Evolutionary conservation across 2,113 vertebrate species (phyloP).

Genomic region (Danio rerio): DNA sequence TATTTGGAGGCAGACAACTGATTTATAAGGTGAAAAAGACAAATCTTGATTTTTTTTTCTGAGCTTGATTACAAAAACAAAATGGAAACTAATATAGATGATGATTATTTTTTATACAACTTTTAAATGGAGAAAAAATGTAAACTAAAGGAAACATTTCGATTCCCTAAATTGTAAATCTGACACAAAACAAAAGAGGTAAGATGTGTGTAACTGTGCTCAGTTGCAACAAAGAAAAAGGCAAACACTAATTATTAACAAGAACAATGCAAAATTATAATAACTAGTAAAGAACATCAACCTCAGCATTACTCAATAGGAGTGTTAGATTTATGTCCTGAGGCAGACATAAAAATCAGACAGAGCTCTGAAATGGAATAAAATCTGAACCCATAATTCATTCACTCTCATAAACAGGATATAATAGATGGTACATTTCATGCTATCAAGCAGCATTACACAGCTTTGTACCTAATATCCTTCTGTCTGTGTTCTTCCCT

Average conservation of each 20-base stretch:
- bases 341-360: conserved; percentile 8
- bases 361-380: not conserved
- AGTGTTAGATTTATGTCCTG: not conserved
- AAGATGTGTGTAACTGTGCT: not conserved
- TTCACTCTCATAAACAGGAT: conserved; percentile 9
- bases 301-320: not conserved
- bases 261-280: not conserved
- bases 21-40: too few relatives aligned
- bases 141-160: too few relatives aligned
- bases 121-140: too few relatives aligned
- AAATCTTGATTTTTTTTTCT: too few relatives aligned
- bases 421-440: conserved; percentile 28
- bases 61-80: too few relatives aligned
- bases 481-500: conserved; percentile 13
- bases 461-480: conserved; percentile 20
- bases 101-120: too few relatives aligned
- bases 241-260: not conserved
- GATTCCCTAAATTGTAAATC: not conserved
- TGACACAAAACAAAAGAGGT: not conserved
- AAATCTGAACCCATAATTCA: conserved; percentile 1
- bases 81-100: too few relatives aligned
- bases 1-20: too few relatives aligned
- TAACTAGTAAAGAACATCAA: not conserved
- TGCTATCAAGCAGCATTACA: conserved; percentile 8
- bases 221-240: not conserved